Conservation (phyloP, 2,797 vertebrate genomes). For the Vireo griseus region DNA sequence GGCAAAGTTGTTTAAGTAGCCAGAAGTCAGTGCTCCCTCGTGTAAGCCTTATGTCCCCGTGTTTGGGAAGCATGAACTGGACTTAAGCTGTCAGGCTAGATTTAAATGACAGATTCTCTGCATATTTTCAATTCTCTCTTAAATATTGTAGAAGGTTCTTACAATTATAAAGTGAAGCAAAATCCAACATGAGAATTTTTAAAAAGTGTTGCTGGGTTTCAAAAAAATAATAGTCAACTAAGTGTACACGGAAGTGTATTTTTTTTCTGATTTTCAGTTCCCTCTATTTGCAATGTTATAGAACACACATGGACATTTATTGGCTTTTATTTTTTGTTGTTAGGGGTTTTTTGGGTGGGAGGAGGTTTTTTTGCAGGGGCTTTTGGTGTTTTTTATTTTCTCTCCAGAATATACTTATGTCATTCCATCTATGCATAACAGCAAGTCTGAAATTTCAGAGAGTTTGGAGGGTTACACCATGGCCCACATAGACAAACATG, state of each 20-base stretch:
- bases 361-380: accelerated
- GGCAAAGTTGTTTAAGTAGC: background rate
- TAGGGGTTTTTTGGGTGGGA: accelerated
- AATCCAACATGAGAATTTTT: background rate
- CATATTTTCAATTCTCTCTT: accelerated
- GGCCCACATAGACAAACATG: background rate
- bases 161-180: background rate
- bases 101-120: background rate
- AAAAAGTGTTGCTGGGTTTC: background rate
- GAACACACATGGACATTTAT: background rate
- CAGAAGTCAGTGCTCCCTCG: accelerated
- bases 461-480: background rate
- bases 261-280: background rate
- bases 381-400: background rate
- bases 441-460: background rate
- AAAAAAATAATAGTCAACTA: background rate
- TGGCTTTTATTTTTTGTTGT: background rate
- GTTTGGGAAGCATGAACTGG: background rate
- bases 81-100: background rate
- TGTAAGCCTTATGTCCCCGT: accelerated
- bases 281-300: background rate
- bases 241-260: background rate
- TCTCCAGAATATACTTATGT: background rate
- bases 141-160: background rate
- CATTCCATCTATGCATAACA: background rate